Base-by-base conservation (phyloP, 2,113 vertebrate genomes). In the Gnathochromis pfefferi region DNA sequence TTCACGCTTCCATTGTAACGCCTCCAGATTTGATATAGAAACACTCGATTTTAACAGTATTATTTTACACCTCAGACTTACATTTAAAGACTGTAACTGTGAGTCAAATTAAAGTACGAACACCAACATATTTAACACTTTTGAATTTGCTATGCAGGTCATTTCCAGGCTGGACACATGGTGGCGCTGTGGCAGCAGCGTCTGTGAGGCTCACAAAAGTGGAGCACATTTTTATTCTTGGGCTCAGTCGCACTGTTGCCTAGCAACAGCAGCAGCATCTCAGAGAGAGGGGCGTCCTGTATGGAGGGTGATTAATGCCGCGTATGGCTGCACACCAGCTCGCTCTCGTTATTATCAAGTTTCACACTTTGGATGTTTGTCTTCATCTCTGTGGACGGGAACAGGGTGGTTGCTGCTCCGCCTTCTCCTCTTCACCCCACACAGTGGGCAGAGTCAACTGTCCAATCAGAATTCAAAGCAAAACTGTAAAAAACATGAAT, bases 161-260 rank as follows among this genome's bases (percentile, higher is more conserved):
- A n/a, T 35, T 65, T 38, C 10, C 33, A 12, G 14, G 7, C 53
- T 1, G 5, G 70, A 81, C 89, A 82, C 87, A 35, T 10, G 85
- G 73, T 11, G 63, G 89, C 21, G 54, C 91, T 87, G 53, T 81
- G 70, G 47, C 7, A 68, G 12, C 83, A 51, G 40, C 3, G 4
- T 26, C 1, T 12, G 70, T 68, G 9, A 38, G 33, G 16, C 16
- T 63, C 16, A 63, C 31, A 63, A 89, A 86, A 83, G 45, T 82
- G 57, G 80, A 83, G 80, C 86, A 88, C 40, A 16, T n/a, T 17
- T 82, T 16, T 23, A 81, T 26, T 57, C 26, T 23, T 11, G 31
- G 79, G 14, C 85, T 16, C 13, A 54, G 53, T 55, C 7, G 84
- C 38, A 38, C 35, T 82, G 93, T 95, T 94, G 89, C 92, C 83